A percentile compares a stretch with the other conserved stretches of the same genome.
phyloP scores from a whole-genome alignment of 2,797 vertebrate species.

The Urophycis tenuis region DNA sequence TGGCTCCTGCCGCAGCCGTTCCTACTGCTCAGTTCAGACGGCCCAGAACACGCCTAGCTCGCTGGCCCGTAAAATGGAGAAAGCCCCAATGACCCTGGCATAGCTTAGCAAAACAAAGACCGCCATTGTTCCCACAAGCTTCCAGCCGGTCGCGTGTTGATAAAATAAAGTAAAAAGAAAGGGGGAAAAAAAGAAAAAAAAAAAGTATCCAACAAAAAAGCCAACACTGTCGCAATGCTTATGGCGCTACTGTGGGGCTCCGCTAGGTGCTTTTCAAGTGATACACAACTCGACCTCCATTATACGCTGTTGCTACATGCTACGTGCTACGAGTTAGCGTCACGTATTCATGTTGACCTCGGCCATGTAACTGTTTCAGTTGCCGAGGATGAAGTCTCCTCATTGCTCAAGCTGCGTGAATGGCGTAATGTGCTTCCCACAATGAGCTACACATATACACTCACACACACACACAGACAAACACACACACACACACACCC shows the following conservation, averaged over 20 bases:
- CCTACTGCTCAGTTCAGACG: not conserved
- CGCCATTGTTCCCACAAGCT: conserved; percentile 56
- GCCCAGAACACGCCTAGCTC: not conserved
- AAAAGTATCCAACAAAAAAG: too few species aligned
- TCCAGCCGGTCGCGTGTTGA: conserved; percentile 41
- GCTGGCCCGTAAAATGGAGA: conserved; percentile 40
- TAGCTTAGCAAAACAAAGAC: conserved; percentile 58
- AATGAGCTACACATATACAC: not conserved
- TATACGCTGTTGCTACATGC: too few species aligned
- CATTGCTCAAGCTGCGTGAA: too few species aligned
- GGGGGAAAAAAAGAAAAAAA: conserved; percentile 13
- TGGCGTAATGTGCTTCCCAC: too few species aligned
- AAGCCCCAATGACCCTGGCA: conserved; percentile 63
- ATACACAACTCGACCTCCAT: not conserved
- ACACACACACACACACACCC: not conserved
- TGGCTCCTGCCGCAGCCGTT: conserved; percentile 33
- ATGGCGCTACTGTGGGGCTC: conserved; percentile 31
- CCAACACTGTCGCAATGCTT: conserved; percentile 30
- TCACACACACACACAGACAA: not conserved
- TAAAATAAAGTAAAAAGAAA: conserved; percentile 27
- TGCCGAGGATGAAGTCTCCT: too few species aligned
- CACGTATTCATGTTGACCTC: not conserved
- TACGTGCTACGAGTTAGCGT: too few species aligned
- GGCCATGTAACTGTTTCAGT: not conserved
- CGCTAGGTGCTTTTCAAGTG: not conserved